Evolutionary conservation across 30 jellyfish, hydroid and myxozoan genomes (phyloP), one percentile per base, ranked within the genome.

Genomic region (Cassiopea xamachana): DNA sequence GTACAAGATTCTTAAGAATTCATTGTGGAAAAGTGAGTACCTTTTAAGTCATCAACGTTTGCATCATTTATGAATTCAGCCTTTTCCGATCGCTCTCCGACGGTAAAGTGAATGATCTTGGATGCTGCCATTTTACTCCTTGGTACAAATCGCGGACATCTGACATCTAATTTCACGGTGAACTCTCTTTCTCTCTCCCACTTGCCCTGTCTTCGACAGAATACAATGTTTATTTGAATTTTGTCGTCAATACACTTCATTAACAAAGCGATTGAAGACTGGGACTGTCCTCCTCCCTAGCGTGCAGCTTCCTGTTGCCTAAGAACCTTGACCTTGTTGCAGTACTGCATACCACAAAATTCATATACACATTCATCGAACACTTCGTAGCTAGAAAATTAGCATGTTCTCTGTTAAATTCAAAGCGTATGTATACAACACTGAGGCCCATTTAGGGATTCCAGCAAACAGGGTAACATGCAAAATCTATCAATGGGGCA

Each of bases 1-100:
- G 39, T 27, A 27, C 39, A 27, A 27, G 39, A 27, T 27, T 27
- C 39, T 27, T 27, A 27, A 27, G 39, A 27, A 27, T 27, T 27
- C 39, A 27, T 27, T 27, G 39, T 27, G 39, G 39, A 27, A 27
- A 27, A 27, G 39, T 27, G 39, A 9, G 69, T 27, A 96, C 99
- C 99, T 92, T 92, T 96, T 45, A 96, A 79, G 76, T 96, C 99
- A 50, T 92, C 94, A n/a, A 79, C 87, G 2, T 90, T 93, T 18
- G 99, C 90, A 88, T 96, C 99, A 47, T 46, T 79, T 39, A 92
- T 61, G 67, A 96, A 92, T 86, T 96, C 99, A 19, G 99, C 99
- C 60, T 82, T 87, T 49, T 96, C 99, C 2, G 84, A 55, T 64
- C 94, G 86, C 46, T 87, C 98, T 46, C 97, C 95, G 5, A 96